These are phyloP conservation scores for Trogon surrucura DNA, from an alignment of 2,113 vertebrate species.

Conservation along the genomic window DNA sequence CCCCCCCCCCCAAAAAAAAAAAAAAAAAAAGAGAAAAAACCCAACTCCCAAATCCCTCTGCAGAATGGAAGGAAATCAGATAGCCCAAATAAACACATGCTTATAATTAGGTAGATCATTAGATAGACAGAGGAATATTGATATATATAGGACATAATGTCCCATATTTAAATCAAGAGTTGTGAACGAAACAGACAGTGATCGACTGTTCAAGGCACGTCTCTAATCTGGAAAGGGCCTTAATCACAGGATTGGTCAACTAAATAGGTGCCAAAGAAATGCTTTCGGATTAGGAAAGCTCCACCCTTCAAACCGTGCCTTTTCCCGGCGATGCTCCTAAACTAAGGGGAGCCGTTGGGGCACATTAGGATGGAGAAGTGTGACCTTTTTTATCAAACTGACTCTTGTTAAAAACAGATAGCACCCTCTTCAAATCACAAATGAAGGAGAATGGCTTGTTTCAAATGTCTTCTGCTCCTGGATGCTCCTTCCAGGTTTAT, in stretches of 20 bases:
- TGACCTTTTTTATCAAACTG: constrained; percentile 47
- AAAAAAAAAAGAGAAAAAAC: no score
- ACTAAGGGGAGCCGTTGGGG: not conserved
- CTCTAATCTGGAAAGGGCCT: not conserved
- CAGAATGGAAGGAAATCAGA: not conserved
- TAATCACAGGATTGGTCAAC: not conserved
- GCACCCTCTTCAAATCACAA: not conserved
- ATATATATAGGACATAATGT: not conserved
- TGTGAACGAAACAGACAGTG: not conserved
- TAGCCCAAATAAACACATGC: not conserved
- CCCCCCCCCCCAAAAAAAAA: no score
- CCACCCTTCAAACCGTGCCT: not conserved
- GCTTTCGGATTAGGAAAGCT: constrained; percentile 19
- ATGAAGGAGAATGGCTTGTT: constrained; percentile 40
- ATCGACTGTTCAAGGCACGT: rapidly evolving
- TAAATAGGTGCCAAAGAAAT: constrained; percentile 40
- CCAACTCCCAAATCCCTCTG: no score
- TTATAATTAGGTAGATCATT: not conserved
- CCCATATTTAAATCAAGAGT: not conserved
- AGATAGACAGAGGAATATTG: not conserved
- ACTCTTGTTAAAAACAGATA: constrained; percentile 25
- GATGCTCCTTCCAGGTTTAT: constrained; percentile 51
- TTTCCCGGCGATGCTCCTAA: not conserved
- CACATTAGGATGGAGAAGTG: not conserved
- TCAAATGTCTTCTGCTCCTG: constrained; percentile 35